A percentile compares a stretch with the other conserved stretches of the same genome.
These are phyloP conservation scores for Agapostemon virescens DNA, from an alignment of 2,888 invertebrate species.

Conservation along the genomic window DNA sequence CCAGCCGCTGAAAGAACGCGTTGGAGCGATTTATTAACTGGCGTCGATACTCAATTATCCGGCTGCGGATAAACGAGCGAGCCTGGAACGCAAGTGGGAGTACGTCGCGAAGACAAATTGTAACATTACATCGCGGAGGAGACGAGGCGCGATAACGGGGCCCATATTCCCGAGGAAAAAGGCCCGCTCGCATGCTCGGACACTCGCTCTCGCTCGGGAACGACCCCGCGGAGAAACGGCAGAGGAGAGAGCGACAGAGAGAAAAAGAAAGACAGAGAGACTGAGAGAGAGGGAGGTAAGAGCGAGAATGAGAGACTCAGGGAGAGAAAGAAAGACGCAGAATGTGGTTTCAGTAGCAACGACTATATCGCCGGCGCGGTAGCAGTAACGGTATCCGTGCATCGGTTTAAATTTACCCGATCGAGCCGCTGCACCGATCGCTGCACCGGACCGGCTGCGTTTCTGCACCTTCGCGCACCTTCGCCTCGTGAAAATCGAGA, in stretches of 20 bases:
- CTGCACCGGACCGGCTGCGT: slow-evolving; percentile 17
- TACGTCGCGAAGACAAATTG: slow-evolving; percentile 53
- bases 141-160: slow-evolving; percentile 60
- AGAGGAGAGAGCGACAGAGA: neutral
- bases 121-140: slow-evolving; percentile 55
- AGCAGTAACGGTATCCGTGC: slow-evolving; percentile 64
- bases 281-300: too few relatives aligned
- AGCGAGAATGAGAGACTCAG: too few relatives aligned
- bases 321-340: slow-evolving; percentile 9
- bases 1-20: slow-evolving; percentile 39
- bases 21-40: slow-evolving; percentile 55
- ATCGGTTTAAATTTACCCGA: slow-evolving; percentile 68
- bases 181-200: slow-evolving; percentile 16
- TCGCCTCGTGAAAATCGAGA: slow-evolving; percentile 61
- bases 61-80: slow-evolving; percentile 34
- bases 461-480: slow-evolving; percentile 20
- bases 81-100: slow-evolving; percentile 41
- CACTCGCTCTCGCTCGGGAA: slow-evolving; percentile 22
- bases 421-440: slow-evolving; percentile 29
- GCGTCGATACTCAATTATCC: slow-evolving; percentile 55
- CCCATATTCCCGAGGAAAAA: slow-evolving; percentile 29
- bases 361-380: slow-evolving; percentile 60
- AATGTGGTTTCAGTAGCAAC: slow-evolving; percentile 65
- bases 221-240: neutral
- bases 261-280: too few relatives aligned